Evolutionary conservation across 2,113 vertebrate genomes (phyloP).

Genomic region (Pygoscelis adeliae): DNA sequence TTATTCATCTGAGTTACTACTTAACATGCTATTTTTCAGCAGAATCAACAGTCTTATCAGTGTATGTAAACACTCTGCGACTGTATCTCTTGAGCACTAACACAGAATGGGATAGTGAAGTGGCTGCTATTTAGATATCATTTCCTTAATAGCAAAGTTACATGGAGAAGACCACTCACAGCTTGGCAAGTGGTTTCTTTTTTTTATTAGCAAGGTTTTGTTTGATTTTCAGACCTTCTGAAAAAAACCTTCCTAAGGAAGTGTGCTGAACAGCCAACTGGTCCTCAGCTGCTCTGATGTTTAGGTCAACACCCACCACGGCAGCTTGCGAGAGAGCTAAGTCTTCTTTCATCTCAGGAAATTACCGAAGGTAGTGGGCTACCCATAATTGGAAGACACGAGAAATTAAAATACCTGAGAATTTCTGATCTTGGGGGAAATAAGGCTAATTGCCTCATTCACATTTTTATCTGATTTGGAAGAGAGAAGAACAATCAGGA

Average conservation of each 20-base stretch:
- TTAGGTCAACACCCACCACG: neutral
- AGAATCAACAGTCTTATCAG: slow-evolving; percentile 62
- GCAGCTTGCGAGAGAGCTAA: neutral
- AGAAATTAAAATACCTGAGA: slow-evolving; percentile 11
- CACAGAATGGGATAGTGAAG: slow-evolving; percentile 44
- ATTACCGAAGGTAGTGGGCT: neutral
- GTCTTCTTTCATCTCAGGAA: slow-evolving; percentile 19
- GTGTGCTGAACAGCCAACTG: neutral
- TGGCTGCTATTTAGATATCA: slow-evolving; percentile 48
- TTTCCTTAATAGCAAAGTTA: slow-evolving; percentile 30
- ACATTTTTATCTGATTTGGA: neutral
- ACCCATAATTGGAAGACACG: neutral
- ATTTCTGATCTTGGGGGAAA: slow-evolving; percentile 1
- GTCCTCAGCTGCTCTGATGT: neutral
- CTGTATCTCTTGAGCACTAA: slow-evolving; percentile 51
- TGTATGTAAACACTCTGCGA: slow-evolving; percentile 60
- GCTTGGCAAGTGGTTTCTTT: neutral
- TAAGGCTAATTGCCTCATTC: neutral
- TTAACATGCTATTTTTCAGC: slow-evolving; percentile 57
- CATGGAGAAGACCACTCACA: neutral
- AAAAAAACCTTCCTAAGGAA: neutral
- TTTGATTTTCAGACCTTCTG: neutral
- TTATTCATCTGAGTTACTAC: slow-evolving; percentile 22
- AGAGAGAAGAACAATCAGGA: neutral
- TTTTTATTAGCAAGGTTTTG: neutral